A percentile compares a stretch with the other conserved stretches of the same genome.
phyloP scores from a whole-genome alignment of 1,140 invertebrate genomes.

The Calosoma granatense region DNA sequence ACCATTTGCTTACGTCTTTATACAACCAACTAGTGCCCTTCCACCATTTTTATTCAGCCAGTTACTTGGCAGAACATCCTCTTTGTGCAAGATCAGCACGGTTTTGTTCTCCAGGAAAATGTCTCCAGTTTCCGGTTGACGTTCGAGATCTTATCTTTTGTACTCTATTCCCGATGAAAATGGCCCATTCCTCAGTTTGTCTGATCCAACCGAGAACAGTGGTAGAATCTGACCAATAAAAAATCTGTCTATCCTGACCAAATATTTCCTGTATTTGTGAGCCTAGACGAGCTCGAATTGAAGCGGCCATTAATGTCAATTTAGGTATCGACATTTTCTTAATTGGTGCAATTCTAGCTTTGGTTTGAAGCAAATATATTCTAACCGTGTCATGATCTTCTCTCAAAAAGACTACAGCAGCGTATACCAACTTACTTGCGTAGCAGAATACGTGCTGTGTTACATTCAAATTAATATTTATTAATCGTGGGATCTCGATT shows the following conservation, averaged over 20 bases:
- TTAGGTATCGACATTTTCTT: slow-evolving; percentile 27
- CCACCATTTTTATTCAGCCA: slow-evolving; percentile 32
- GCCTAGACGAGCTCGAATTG: slow-evolving; percentile 25
- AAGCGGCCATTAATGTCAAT: slow-evolving; percentile 30
- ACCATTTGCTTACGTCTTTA: slow-evolving; percentile 17
- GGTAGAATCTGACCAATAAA: slow-evolving; percentile 20
- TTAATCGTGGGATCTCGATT: slow-evolving; percentile 21
- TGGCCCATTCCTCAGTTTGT: slow-evolving; percentile 17
- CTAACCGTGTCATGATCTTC: slow-evolving; percentile 15
- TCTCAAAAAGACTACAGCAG: slow-evolving; percentile 23
- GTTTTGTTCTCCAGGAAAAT: slow-evolving; percentile 32
- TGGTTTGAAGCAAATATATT: slow-evolving; percentile 24
- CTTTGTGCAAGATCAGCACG: slow-evolving; percentile 35
- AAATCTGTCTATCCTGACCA: not conserved
- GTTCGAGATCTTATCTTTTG: slow-evolving; percentile 26
- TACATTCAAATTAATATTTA: slow-evolving; percentile 1
- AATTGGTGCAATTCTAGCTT: slow-evolving; percentile 28
- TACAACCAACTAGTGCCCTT: slow-evolving; percentile 31
- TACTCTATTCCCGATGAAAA: slow-evolving; percentile 26
- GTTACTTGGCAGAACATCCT: slow-evolving; percentile 25
- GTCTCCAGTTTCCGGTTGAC: slow-evolving; percentile 23
- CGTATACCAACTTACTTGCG: slow-evolving; percentile 27
- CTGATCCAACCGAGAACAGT: slow-evolving; percentile 25
- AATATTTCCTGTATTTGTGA: not conserved
- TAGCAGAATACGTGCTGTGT: slow-evolving; percentile 17